A percentile compares a stretch with the other conserved stretches of the same genome.
phyloP scores from a whole-genome alignment of 37 sponge, comb jelly and placozoan genomes.

The Oscarella lobularis region DNA sequence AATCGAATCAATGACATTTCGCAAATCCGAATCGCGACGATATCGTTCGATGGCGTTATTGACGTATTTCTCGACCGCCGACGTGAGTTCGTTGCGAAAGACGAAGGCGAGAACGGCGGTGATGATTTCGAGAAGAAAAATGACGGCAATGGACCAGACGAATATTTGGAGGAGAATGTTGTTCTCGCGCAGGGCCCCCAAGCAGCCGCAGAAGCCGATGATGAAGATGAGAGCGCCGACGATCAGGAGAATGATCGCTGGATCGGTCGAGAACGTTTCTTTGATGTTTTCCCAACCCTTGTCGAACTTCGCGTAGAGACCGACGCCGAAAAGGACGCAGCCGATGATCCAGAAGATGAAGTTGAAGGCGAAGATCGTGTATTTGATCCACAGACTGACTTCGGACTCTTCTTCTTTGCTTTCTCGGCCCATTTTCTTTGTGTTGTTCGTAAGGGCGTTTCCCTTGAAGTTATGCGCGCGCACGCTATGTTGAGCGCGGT shows the following conservation, averaged over 20 bases:
- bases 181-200: slow-evolving; percentile 81
- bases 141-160: not conserved
- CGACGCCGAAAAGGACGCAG: slow-evolving; percentile 2
- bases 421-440: too few species aligned
- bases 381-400: not conserved
- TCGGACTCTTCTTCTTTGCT: not conserved
- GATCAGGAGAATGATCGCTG: slow-evolving; percentile 57
- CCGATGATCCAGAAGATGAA: not conserved
- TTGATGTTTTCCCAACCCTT: not conserved
- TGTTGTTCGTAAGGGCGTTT: too few species aligned
- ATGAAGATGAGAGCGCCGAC: slow-evolving; percentile 58
- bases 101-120: not conserved
- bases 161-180: slow-evolving; percentile 29
- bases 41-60: too few species aligned
- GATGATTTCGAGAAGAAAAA: not conserved
- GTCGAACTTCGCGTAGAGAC: not conserved
- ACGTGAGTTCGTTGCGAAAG: not conserved
- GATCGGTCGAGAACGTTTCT: slow-evolving; percentile 22
- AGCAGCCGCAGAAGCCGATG: slow-evolving; percentile 80
- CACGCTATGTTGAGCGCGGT: too few species aligned
- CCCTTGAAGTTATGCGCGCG: too few species aligned
- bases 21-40: too few species aligned
- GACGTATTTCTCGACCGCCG: too few species aligned
- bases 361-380: slow-evolving; percentile 5
- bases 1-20: too few species aligned